Percentiles rank a stretch among this genome's conserved stretches.
phyloP scores from a whole-genome alignment of 2,113 vertebrate species.

The Austrofundulus limnaeus region DNA sequence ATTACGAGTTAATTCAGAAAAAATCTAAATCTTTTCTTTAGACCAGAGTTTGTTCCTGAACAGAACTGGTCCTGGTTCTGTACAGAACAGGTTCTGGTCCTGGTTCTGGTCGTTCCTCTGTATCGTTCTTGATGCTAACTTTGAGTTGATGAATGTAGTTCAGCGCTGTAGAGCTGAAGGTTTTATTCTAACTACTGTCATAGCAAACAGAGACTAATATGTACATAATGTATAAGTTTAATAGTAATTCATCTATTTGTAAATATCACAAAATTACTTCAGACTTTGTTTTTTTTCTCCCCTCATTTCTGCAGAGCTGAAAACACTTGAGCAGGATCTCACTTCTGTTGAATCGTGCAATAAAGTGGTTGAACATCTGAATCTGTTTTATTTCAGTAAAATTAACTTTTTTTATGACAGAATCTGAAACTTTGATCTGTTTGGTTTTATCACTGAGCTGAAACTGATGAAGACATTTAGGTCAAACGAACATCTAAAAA shows the following conservation, averaged over 20 bases:
- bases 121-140: slow-evolving; percentile 47
- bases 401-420: no score
- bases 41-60: no score
- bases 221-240: slow-evolving; percentile 79
- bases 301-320: slow-evolving; percentile 53
- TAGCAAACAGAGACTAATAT: slow-evolving; percentile 77
- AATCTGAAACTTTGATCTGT: no score
- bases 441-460: no score
- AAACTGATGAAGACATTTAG: no score
- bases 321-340: slow-evolving; percentile 67
- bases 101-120: slow-evolving; percentile 2
- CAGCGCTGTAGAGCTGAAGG: slow-evolving; percentile 61
- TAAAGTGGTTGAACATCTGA: slow-evolving; percentile 61
- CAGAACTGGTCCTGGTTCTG: no score
- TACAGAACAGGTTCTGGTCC: no score
- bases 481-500: no score
- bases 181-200: slow-evolving; percentile 72
- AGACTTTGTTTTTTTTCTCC: slow-evolving; percentile 15
- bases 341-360: slow-evolving; percentile 66
- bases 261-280: slow-evolving; percentile 65
- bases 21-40: no score
- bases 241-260: slow-evolving; percentile 76
- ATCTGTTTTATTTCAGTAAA: no score
- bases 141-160: slow-evolving; percentile 65
- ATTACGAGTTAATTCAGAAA: no score